Evolutionary conservation across 1,140 invertebrate genomes (phyloP), one percentile per base, ranked within the genome.

Genomic region (Carcinoscorpius rotundicauda): DNA sequence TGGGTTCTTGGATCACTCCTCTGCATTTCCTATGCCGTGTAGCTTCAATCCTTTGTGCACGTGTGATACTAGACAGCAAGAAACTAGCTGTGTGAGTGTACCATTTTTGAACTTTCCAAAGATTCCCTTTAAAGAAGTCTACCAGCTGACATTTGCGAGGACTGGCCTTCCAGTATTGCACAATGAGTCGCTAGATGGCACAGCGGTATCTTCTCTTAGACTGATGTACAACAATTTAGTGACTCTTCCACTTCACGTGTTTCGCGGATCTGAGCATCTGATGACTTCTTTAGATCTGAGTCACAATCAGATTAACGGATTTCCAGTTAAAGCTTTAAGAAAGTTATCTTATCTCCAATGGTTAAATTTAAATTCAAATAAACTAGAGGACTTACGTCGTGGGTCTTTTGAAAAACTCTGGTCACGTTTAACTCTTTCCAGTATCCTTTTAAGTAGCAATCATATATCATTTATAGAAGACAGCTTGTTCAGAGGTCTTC

Each of bases 211-310:
- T 69, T 80, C 79, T 49, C 71, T 82, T 5, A 76, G 81, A 6
- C 68, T 82, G 49, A 81, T 81, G 76, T 80, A 79, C 69, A 82
- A 81, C 71, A 73, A 76, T 65, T 73, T 83, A 4, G 75, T 76
- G 56, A 77, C 70, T 61, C 78, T 82, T 51, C 77, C 75, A 5
- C 77, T 78, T 1, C 78, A 77, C 66, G 77, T 80, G 49, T 77
- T 83, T 50, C 52, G 60, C 88, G 2, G 83, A 84, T 82, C 9
- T 81, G 85, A 79, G 62, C 81, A 87, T 61, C 83, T 81, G 51
- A 76, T 94, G 5, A 88, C 92, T 69, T 88, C 89, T 71, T 74
- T 93, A 58, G 89, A 92, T 75, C 75, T 93, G 60, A 89, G 91
- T 67, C 84, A 88, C 68, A 93, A 93, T 72, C 81, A 85, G 66